Conservation (phyloP, 1,140 invertebrate species). For the Elymnias hypermnestra region DNA sequence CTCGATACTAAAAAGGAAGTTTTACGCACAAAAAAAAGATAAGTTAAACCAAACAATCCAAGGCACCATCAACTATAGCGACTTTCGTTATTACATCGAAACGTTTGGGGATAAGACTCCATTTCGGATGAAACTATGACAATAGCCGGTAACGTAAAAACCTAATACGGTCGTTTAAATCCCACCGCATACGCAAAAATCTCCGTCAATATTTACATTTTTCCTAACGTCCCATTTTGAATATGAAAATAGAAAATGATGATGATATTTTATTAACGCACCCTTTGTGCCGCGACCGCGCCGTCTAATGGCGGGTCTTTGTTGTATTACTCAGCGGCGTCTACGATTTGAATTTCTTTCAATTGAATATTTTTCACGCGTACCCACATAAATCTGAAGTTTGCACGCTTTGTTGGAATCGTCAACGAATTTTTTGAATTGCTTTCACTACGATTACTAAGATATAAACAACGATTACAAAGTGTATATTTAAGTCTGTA, state of each 20-base stretch:
- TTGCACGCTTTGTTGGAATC: slow-evolving; percentile 12
- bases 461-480: too few species aligned
- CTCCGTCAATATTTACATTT: not conserved
- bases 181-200: not conserved
- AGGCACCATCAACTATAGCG: too few species aligned
- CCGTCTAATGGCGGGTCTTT: slow-evolving; percentile 16
- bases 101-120: too few species aligned
- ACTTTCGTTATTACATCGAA: too few species aligned
- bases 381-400: slow-evolving; percentile 10
- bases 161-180: not conserved
- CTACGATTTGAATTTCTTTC: slow-evolving; percentile 15
- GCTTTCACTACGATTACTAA: not conserved
- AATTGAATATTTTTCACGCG: slow-evolving; percentile 17
- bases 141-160: too few species aligned
- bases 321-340: slow-evolving; percentile 13
- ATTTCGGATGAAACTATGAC: too few species aligned
- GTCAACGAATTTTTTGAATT: slow-evolving; percentile 3
- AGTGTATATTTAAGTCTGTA: too few species aligned
- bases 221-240: not conserved
- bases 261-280: slow-evolving; percentile 17
- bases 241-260: slow-evolving; percentile 9
- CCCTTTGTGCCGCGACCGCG: slow-evolving; percentile 5
- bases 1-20: too few species aligned
- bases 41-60: too few species aligned
- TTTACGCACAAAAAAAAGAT: too few species aligned